These are phyloP conservation scores for Zapornia atra DNA, from an alignment of 2,113 vertebrate species.

Conservation along the genomic window DNA sequence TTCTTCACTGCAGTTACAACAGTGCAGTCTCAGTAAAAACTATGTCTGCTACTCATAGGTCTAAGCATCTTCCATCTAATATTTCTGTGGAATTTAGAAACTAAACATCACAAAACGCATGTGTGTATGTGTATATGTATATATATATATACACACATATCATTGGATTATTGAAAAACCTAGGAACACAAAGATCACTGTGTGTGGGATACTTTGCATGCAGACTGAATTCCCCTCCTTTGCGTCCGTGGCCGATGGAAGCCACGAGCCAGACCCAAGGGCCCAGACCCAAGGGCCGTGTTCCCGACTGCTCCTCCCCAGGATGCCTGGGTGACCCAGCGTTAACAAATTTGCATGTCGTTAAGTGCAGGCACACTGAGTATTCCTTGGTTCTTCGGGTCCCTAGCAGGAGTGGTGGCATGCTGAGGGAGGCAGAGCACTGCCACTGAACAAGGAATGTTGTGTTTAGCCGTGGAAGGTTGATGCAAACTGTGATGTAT, in stretches of 20 bases:
- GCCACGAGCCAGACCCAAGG: not conserved
- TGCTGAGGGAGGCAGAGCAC: not conserved
- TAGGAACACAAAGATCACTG: not conserved
- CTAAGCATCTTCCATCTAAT: not conserved
- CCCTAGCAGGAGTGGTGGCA: not conserved
- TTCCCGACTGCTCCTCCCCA: not conserved
- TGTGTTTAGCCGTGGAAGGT: not conserved
- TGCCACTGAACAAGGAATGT: not conserved
- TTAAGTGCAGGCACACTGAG: not conserved
- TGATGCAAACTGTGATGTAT: not conserved
- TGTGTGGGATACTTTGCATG: accelerated
- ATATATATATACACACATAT: not conserved
- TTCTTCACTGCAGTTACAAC: not conserved
- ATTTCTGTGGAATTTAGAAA: not conserved
- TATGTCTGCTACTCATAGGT: not conserved
- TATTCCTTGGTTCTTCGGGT: not conserved
- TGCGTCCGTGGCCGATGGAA: not conserved
- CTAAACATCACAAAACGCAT: not conserved
- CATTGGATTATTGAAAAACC: not conserved
- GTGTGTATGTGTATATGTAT: not conserved
- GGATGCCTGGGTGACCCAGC: not conserved
- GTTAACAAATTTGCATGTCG: not conserved
- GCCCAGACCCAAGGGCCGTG: accelerated
- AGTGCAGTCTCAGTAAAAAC: not conserved
- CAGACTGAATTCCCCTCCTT: not conserved